Conservation (phyloP, 2,797 vertebrate species). For the Odontamblyopus lacepedii region DNA sequence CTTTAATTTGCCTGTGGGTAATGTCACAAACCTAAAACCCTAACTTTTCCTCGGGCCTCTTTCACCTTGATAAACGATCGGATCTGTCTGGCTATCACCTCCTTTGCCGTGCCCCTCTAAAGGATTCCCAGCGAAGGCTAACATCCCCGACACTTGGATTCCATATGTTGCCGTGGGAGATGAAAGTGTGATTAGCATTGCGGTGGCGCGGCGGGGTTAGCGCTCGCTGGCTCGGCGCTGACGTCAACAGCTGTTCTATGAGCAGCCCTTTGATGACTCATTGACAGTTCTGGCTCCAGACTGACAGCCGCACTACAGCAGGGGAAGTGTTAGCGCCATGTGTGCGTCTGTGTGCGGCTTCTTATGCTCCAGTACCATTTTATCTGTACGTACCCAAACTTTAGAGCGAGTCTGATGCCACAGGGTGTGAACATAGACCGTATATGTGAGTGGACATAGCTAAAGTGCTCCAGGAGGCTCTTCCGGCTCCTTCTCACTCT, state of each 20-base stretch:
- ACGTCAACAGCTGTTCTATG: conserved; percentile 75
- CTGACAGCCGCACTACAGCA: conserved; percentile 62
- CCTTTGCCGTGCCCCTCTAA: conserved; percentile 6
- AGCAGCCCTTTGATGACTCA: conserved; percentile 74
- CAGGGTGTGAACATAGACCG: no score
- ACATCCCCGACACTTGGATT: conserved; percentile 53
- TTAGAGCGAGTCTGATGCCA: no score
- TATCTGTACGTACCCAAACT: no score
- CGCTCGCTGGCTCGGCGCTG: conserved; percentile 59
- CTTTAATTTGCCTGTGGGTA: not conserved
- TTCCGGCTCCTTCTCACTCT: no score
- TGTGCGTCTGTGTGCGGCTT: not conserved
- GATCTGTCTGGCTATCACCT: not conserved
- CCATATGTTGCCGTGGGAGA: conserved; percentile 43
- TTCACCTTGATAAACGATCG: not conserved
- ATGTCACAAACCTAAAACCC: not conserved
- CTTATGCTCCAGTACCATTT: no score
- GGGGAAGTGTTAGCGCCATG: conserved; percentile 61
- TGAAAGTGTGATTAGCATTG: conserved; percentile 48
- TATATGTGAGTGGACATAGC: no score
- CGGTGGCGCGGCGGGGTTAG: conserved; percentile 53
- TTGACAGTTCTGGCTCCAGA: conserved; percentile 65
- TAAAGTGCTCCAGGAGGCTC: no score
- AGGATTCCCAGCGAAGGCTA: conserved; percentile 35
- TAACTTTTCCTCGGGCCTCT: not conserved